Conservation (phyloP, 35 echinoderm and acorn worm species). For the Strongylocentrotus purpuratus region DNA sequence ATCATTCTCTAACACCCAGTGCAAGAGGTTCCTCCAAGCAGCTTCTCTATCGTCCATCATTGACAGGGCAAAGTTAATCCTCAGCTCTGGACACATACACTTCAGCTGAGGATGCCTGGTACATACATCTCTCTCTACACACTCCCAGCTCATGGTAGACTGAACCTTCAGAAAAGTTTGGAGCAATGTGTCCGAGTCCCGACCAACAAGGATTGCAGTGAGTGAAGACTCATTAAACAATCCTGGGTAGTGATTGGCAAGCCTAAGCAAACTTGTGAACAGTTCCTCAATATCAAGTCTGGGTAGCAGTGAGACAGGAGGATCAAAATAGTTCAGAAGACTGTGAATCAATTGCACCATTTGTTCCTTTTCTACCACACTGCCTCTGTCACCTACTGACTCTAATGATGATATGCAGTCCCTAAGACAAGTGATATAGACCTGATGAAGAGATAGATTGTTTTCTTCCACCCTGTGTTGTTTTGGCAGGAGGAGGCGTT, state of each 20-base stretch:
- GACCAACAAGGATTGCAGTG: constrained; percentile 51
- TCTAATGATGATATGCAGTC: constrained; percentile 60
- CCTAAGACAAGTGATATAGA: constrained; percentile 69
- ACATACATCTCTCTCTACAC: not conserved
- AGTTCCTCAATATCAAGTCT: not conserved
- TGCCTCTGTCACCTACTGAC: not conserved
- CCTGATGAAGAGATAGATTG: constrained; percentile 71
- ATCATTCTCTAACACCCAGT: constrained; percentile 49
- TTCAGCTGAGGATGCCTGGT: constrained; percentile 18
- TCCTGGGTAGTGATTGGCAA: constrained; percentile 7
- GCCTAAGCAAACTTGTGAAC: constrained; percentile 23
- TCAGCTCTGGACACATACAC: constrained; percentile 53
- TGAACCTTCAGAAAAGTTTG: constrained; percentile 46
- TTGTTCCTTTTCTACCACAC: constrained; percentile 23
- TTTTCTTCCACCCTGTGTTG: constrained; percentile 18
- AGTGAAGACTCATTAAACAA: not conserved
- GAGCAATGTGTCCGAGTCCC: constrained; percentile 44
- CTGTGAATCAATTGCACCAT: constrained; percentile 25
- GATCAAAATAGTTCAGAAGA: constrained; percentile 33
- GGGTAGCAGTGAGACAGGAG: not conserved
- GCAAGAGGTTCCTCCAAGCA: constrained; percentile 74
- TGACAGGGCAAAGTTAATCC: constrained; percentile 60
- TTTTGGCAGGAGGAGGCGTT: constrained; percentile 46
- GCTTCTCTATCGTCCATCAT: constrained; percentile 56
- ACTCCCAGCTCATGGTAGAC: constrained; percentile 32